A percentile compares a stretch with the other conserved stretches of the same genome.
These are phyloP conservation scores for Cariama cristata DNA, from an alignment of 2,113 vertebrate genomes.

Conservation along the genomic window DNA sequence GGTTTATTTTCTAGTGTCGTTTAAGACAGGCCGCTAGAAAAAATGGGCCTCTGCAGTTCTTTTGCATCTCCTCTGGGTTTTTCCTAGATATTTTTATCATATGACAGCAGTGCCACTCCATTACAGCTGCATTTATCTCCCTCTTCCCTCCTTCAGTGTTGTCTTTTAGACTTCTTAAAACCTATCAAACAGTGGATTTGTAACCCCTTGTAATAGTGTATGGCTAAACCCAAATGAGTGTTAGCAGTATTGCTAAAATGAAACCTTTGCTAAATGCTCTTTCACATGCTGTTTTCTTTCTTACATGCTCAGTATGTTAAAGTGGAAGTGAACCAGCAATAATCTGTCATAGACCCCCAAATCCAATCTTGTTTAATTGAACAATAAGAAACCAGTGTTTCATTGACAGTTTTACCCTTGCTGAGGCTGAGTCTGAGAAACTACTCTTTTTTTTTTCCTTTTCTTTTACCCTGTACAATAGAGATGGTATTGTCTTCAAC, in stretches of 20 bases:
- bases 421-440: slow-evolving; percentile 9
- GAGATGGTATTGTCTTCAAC: background rate
- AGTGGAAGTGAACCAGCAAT: background rate
- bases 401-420: background rate
- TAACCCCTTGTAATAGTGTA: background rate
- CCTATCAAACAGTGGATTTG: background rate
- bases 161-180: background rate
- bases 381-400: background rate
- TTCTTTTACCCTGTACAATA: background rate
- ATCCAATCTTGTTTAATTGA: background rate
- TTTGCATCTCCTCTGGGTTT: background rate
- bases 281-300: background rate
- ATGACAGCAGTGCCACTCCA: background rate
- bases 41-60: background rate
- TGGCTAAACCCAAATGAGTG: background rate
- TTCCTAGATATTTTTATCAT: background rate
- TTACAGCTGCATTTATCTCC: background rate
- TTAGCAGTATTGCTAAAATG: background rate
- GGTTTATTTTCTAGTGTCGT: background rate
- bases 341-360: background rate
- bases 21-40: background rate
- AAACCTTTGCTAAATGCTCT: background rate
- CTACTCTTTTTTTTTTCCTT: background rate
- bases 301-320: background rate
- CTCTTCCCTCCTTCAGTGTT: background rate